These are phyloP conservation scores for Leptocoma aspasia DNA, from an alignment of 2,113 vertebrate genomes.

Conservation along the genomic window DNA sequence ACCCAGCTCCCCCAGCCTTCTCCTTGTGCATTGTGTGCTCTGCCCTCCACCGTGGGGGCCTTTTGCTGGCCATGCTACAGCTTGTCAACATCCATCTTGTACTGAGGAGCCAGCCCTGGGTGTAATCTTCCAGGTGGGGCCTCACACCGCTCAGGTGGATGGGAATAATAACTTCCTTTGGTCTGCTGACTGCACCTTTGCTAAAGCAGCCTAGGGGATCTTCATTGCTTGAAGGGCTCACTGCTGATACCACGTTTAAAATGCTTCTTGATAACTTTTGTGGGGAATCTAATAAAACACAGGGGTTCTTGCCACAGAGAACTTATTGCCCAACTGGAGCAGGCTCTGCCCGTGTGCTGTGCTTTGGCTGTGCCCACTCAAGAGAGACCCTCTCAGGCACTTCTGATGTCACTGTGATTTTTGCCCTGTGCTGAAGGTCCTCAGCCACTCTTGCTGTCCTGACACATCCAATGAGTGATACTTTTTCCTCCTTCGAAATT, in stretches of 20 bases:
- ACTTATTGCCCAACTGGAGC: neutral
- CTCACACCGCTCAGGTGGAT: neutral
- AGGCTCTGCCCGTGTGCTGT: neutral
- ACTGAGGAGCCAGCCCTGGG: too few species aligned
- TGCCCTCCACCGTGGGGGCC: fast-evolving
- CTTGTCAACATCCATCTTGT: neutral
- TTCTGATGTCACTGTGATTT: neutral
- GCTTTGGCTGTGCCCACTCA: neutral
- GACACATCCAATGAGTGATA: neutral
- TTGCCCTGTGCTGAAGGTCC: neutral
- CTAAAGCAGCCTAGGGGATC: neutral
- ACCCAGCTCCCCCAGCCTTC: neutral
- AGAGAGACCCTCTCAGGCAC: neutral
- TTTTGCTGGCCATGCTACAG: neutral
- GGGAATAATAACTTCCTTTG: neutral
- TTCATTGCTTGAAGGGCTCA: neutral
- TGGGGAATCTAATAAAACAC: neutral
- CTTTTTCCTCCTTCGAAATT: neutral
- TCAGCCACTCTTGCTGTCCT: neutral
- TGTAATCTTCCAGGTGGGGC: neutral
- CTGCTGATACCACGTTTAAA: neutral
- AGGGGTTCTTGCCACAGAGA: neutral
- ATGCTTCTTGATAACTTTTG: neutral
- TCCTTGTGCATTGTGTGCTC: neutral
- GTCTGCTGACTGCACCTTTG: neutral